A percentile compares a stretch with the other conserved stretches of the same genome.
These are phyloP conservation scores for Cephalopachus bancanus DNA, from an alignment of 2,797 vertebrate species.

Conservation along the genomic window DNA sequence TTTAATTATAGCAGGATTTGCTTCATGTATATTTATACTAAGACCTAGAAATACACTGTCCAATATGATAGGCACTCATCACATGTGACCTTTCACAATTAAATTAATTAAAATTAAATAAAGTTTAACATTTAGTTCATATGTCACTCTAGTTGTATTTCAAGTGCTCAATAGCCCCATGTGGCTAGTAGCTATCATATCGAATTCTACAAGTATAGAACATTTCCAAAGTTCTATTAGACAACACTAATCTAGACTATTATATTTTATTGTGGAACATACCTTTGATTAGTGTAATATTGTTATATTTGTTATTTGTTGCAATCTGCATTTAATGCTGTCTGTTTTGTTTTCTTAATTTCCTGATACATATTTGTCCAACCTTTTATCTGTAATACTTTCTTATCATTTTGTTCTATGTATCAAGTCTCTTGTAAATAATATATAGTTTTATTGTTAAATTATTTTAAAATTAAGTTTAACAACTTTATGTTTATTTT, in stretches of 20 bases:
- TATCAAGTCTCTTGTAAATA: constrained; percentile 41
- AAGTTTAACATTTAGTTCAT: not conserved
- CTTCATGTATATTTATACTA: not conserved
- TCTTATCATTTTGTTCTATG: not conserved
- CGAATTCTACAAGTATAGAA: not conserved
- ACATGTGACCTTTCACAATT: constrained; percentile 43
- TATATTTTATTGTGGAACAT: constrained; percentile 36
- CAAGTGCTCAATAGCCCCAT: not conserved
- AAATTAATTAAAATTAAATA: constrained; percentile 44
- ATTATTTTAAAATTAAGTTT: constrained; percentile 49
- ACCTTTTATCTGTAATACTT: constrained; percentile 33
- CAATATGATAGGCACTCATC: not conserved
- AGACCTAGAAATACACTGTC: not conserved
- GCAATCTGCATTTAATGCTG: constrained; percentile 6
- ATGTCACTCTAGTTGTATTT: not conserved
- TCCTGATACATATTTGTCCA: not conserved
- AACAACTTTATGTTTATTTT: constrained; percentile 55
- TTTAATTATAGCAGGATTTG: constrained; percentile 43
- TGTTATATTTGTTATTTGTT: not conserved
- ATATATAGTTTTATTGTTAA: not conserved
- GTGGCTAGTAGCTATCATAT: not conserved
- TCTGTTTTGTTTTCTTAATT: constrained; percentile 29
- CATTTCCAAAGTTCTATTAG: constrained; percentile 11
- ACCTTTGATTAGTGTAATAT: not conserved
- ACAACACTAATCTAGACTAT: not conserved